Conservation (phyloP, 2,113 vertebrate genomes). For the Gavialis gangeticus region DNA sequence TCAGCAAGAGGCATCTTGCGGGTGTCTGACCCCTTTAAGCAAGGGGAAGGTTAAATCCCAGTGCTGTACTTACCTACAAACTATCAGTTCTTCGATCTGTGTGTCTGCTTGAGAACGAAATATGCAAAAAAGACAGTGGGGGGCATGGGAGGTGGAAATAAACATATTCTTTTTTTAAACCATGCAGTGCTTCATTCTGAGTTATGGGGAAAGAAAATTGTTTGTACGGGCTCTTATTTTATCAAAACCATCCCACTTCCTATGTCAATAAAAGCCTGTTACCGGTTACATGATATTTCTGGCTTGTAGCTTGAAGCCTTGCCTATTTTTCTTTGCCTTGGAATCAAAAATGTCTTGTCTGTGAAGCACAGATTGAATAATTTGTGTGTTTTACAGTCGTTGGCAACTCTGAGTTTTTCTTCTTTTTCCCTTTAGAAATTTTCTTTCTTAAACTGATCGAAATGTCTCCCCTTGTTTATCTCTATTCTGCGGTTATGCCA, state of each 20-base stretch:
- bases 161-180: neutral
- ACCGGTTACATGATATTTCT: conserved; percentile 43
- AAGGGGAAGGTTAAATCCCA: neutral
- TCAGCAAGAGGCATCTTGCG: fast-evolving
- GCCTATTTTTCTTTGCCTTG: neutral
- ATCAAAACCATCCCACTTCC: conserved; percentile 54
- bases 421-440: neutral
- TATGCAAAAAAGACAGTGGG: neutral
- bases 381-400: neutral
- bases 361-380: neutral
- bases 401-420: neutral
- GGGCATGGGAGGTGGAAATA: neutral
- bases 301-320: conserved; percentile 31
- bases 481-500: fast-evolving
- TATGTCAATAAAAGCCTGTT: conserved; percentile 8
- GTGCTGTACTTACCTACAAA: neutral
- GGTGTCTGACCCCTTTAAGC: neutral
- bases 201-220: neutral
- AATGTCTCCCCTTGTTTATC: neutral
- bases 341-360: conserved; percentile 30
- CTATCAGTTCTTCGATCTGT: neutral
- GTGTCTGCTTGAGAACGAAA: neutral
- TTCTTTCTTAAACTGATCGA: neutral
- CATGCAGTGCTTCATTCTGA: neutral
- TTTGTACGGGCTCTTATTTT: conserved; percentile 32